A percentile compares a stretch with the other conserved stretches of the same genome.
Conservation (phyloP, 2,113 vertebrate genomes). For the Paradoxurus hermaphroditus region DNA sequence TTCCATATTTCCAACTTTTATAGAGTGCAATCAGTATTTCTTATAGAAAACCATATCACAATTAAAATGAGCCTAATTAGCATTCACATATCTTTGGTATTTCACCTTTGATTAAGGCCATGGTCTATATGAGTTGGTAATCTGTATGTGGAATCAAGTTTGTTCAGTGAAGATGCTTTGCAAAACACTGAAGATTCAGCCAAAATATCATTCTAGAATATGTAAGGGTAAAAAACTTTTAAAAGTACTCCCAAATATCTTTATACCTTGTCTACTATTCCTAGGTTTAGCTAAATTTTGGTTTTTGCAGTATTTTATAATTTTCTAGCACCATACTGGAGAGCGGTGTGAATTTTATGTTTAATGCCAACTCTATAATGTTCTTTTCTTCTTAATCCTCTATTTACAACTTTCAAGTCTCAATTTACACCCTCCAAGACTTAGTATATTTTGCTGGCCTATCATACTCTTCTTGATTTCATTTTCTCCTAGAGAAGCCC, state of each 20-base stretch:
- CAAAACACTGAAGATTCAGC: neutral
- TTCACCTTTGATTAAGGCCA: neutral
- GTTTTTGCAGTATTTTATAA: neutral
- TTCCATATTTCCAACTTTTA: neutral
- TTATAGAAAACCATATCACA: neutral
- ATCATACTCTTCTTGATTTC: neutral
- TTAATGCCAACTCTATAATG: neutral
- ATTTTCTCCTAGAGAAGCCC: neutral
- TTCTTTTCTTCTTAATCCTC: neutral
- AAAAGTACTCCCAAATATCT: neutral
- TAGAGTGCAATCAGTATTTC: neutral
- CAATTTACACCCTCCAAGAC: neutral
- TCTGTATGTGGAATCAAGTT: neutral
- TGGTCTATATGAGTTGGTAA: neutral
- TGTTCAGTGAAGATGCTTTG: neutral
- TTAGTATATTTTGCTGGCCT: neutral
- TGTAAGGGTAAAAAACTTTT: neutral
- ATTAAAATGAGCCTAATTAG: neutral
- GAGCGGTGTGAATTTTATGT: neutral
- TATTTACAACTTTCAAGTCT: neutral
- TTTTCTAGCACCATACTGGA: neutral
- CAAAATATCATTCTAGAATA: neutral
- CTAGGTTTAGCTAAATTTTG: neutral
- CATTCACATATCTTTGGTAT: neutral
- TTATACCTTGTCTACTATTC: neutral